These are phyloP conservation scores for Yasuhikotakia modesta DNA, from an alignment of 2,797 vertebrate genomes.

Conservation along the genomic window DNA sequence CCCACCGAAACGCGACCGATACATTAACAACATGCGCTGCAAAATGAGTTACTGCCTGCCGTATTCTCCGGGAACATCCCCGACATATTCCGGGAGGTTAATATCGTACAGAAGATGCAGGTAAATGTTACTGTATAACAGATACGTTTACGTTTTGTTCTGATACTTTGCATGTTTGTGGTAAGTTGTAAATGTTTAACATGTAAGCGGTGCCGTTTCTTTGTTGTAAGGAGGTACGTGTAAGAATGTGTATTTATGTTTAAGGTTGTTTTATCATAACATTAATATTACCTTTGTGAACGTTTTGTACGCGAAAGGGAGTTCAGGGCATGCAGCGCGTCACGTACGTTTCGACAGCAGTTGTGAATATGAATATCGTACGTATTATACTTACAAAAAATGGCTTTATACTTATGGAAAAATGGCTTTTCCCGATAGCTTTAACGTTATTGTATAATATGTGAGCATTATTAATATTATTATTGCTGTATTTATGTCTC, in stretches of 20 bases:
- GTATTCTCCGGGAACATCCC: slow-evolving; percentile 69
- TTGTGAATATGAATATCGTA: background rate
- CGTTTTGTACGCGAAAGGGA: background rate
- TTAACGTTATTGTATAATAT: background rate
- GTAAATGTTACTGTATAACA: slow-evolving; percentile 58
- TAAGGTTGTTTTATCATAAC: background rate
- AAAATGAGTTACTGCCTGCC: slow-evolving; percentile 75
- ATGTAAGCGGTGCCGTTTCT: background rate
- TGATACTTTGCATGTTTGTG: background rate
- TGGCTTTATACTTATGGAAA: no score
- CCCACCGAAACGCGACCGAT: background rate
- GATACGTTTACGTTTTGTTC: background rate
- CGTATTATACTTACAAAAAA: background rate
- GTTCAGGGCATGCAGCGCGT: background rate
- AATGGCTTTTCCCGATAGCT: no score
- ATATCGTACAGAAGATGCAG: slow-evolving; percentile 71
- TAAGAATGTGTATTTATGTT: background rate
- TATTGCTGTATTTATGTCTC: background rate
- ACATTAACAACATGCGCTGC: slow-evolving; percentile 67
- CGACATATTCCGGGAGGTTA: slow-evolving; percentile 64
- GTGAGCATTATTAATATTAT: background rate
- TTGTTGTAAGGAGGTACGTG: background rate
- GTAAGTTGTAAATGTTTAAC: background rate
- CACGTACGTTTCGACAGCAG: background rate
- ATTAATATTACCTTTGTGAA: background rate